Base-by-base conservation (phyloP, 2,888 invertebrate species). In the Phengaris alcon region DNA sequence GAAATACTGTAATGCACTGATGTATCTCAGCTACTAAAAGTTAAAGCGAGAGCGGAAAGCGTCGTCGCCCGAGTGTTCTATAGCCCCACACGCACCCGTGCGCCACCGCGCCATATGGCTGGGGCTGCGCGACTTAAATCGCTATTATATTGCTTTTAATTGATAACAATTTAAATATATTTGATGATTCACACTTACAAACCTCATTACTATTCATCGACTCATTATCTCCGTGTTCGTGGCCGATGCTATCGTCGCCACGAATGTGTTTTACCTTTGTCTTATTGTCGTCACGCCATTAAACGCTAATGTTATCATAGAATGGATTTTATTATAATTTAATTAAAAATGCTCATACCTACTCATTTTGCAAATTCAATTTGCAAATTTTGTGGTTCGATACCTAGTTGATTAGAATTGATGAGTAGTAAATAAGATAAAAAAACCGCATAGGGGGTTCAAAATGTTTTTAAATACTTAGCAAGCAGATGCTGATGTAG, bases 101-200 rank as follows among this genome's bases (percentile, higher is more conserved):
- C 89, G 82, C 83, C 83, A 76, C 79, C 75, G 81, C 88, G 80
- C 90, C 93, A 93, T 93, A 93, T 93, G 93, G 93, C 82, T 81
- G 77, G 84, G 84, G 85, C 89, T 87, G 86, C 88, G 88, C 89
- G 84, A 87, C 91, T 91, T 86, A 89, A 90, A 93, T 93, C 92
- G 93, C 90, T 91, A 93, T 93, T 93, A 92, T 92, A 93, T 93
- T 93, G 91, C 92, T 93, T 93, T 93, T 93, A 93, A 93, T 93
- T 93, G 93, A 93, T 93, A 93, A 93, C 93, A 93, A 93, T 93
- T 93, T 93, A 93, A 93, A 93, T 93, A 93, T 91, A 93, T 93
- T 93, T 93, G 93, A 91, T 93, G 93, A 93, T 93, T 93, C 93
- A 93, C 93, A 93, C 93, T 93, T 92, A 90, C 89, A 84, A 84